Base-by-base conservation (phyloP, 2,113 vertebrate genomes). In the Oryzias melastigma region DNA sequence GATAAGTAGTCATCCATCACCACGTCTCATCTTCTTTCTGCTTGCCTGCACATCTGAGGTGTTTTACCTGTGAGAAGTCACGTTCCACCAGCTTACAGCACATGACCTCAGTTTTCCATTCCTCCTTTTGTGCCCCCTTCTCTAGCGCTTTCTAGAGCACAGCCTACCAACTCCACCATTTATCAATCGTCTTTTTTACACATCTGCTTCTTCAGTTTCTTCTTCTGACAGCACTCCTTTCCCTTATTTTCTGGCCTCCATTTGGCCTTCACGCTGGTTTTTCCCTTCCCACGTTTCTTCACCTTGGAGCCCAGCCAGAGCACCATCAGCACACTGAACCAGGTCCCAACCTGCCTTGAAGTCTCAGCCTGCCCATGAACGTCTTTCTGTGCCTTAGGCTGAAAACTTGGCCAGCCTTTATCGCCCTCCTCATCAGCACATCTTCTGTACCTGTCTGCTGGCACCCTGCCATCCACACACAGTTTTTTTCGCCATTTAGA, bases 391-490 rank as follows among this genome's bases (percentile, higher is more conserved):
- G 66, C 79, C 83, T 52, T 54, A 41, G 68, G 76, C 77, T 71
- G 71, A 1, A 52, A 43, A 47, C 52, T 62, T 62, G 48, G 66
- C 67, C 52, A 18, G 66, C 72, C 61, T 61, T 61, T 87, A 88
- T 91, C 80, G 3, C 58, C 65, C 56, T 80, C 62, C 65, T 77
- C 80, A 90, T 88, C 85, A 72, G 85, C 71, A 67, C 78, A 85
- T 86, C 73, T 75, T 81, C 74, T 70, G 77, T 84, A 85, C 85
- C 80, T 81, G 89, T 87, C 89, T 89, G 77, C 79, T 85, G 85
- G 90, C 85, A 65, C 19, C 14, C 20, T 67, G 74, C 85, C 81
- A 76, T 67, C 57, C 71, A 62, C 54, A 66, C 67, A 73, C 69
- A 71, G 68, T 62, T 73, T 59, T 47, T 50, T 73, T n/a, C n/a